These are phyloP conservation scores for Drosophila affinis DNA, from an alignment of 2,888 invertebrate species.

Conservation along the genomic window DNA sequence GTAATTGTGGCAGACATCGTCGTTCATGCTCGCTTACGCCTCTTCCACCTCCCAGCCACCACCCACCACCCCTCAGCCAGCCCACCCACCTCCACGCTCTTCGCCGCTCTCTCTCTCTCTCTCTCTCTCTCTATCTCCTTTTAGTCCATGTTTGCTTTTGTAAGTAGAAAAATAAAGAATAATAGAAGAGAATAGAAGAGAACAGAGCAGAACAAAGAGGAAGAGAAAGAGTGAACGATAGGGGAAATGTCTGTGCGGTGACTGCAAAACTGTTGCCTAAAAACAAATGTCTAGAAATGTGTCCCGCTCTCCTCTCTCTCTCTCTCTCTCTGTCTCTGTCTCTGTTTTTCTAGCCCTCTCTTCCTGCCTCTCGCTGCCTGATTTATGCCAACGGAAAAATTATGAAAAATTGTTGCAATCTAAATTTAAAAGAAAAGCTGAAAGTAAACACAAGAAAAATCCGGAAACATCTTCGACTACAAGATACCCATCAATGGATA, in stretches of 20 bases:
- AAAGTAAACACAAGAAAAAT: constrained; percentile 36
- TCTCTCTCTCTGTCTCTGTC: neutral
- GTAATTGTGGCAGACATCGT: constrained; percentile 52
- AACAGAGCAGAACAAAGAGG: neutral
- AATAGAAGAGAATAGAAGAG: neutral
- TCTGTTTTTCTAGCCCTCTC: constrained; percentile 2
- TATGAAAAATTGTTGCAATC: constrained; percentile 74
- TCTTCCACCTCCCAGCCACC: neutral
- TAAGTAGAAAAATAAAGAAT: constrained; percentile 22
- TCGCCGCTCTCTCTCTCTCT: constrained; percentile 9
- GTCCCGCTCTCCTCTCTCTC: neutral
- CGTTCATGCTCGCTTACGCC: constrained; percentile 26
- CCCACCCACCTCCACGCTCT: neutral
- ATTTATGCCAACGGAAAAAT: constrained; percentile 77
- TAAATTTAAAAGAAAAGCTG: constrained; percentile 54
- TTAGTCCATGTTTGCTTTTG: constrained; percentile 33
- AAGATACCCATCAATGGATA: neutral
- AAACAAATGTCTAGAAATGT: constrained; percentile 41
- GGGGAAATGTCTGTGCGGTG: constrained; percentile 47
- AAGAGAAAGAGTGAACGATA: neutral
- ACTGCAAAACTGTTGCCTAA: constrained; percentile 58
- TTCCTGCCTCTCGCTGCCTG: constrained; percentile 47
- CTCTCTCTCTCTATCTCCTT: constrained; percentile 25
- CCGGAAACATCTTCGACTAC: neutral
- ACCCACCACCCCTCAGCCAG: neutral